Conservation (phyloP, 2,888 invertebrate genomes). For the Plusia festucae region DNA sequence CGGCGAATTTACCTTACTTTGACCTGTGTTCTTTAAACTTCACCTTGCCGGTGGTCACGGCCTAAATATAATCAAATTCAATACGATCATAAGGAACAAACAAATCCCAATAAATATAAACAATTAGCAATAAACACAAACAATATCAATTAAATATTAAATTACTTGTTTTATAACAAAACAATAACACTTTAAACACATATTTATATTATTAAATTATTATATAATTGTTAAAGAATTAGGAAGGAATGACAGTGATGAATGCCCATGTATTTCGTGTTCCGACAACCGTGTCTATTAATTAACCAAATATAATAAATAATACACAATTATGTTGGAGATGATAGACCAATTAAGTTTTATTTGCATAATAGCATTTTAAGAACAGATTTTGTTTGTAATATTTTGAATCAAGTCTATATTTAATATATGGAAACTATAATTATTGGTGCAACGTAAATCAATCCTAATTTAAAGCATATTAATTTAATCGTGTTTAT, state of each 20-base stretch:
- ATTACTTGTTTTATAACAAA: slow-evolving; percentile 29
- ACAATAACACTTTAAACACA: slow-evolving; percentile 37
- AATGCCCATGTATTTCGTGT: slow-evolving; percentile 40
- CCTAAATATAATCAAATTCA: slow-evolving; percentile 35
- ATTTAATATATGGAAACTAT: slow-evolving; percentile 4
- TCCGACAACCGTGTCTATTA: slow-evolving; percentile 56
- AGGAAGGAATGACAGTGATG: slow-evolving; percentile 56
- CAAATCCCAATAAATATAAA: slow-evolving; percentile 22
- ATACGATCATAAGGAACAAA: slow-evolving; percentile 49
- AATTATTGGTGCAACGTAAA: background rate
- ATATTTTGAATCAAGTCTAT: slow-evolving; percentile 15
- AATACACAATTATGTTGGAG: slow-evolving; percentile 52
- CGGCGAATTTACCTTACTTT: slow-evolving; percentile 38
- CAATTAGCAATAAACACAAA: slow-evolving; percentile 25
- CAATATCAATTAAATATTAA: slow-evolving; percentile 33
- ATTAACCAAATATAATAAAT: slow-evolving; percentile 54
- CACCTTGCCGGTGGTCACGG: slow-evolving; percentile 46
- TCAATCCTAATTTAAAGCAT: slow-evolving; percentile 4
- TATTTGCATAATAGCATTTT: slow-evolving; percentile 50
- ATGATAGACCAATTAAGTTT: slow-evolving; percentile 57
- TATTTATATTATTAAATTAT: slow-evolving; percentile 48
- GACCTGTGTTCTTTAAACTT: slow-evolving; percentile 39
- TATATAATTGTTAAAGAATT: slow-evolving; percentile 54
- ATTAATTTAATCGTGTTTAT: background rate
- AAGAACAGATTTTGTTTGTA: slow-evolving; percentile 32